Evolutionary conservation across 2,888 invertebrate species (phyloP), one percentile per base, ranked within the genome.

Genomic region (Macrophya alboannulata): DNA sequence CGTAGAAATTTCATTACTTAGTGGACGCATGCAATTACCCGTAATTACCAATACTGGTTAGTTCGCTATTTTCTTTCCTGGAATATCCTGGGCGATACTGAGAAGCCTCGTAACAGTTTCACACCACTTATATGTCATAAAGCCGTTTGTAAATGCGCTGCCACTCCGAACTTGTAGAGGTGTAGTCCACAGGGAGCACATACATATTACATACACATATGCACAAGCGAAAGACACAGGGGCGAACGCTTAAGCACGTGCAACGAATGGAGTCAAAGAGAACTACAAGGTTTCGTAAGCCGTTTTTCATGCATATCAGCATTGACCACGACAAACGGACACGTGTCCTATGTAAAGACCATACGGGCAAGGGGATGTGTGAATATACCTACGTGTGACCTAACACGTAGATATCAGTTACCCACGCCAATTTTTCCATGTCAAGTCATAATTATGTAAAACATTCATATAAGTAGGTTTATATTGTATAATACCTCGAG

Each of bases 241-340:
- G 21, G 15, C n/a, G 43, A 62, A 31, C 43, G 45, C 65, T 45
- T 62, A 81, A 81, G 65, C 81, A 81, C 81, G 81, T 81, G 81
- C 62, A 81, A 59, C 40, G 81, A 81, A 81, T 45, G 40, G 62
- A 37, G 81, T 43, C 21, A 43, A 62, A 59, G 62, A 40, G 31
- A 43, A 43, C 62, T 81, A 62, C 62, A 81, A 62, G 92, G 91
- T 91, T 93, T 92, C 92, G 87, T 88, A 91, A 93, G 91, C 91
- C 87, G 88, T 89, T 92, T 92, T 92, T 92, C 90, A 92, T 90
- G 90, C 31, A 25, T 55, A 77, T 77, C 77, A 77, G 77, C 77
- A 77, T 31, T 40, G 77, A 51, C 77, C 51, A 76, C n/a, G 17
- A 51, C 92, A 1, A 92, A 92, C 89, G 86, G 87, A 90, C 89